Evolutionary conservation across 2,888 invertebrate species (phyloP).

Genomic region (Dichetophora obliterata): DNA sequence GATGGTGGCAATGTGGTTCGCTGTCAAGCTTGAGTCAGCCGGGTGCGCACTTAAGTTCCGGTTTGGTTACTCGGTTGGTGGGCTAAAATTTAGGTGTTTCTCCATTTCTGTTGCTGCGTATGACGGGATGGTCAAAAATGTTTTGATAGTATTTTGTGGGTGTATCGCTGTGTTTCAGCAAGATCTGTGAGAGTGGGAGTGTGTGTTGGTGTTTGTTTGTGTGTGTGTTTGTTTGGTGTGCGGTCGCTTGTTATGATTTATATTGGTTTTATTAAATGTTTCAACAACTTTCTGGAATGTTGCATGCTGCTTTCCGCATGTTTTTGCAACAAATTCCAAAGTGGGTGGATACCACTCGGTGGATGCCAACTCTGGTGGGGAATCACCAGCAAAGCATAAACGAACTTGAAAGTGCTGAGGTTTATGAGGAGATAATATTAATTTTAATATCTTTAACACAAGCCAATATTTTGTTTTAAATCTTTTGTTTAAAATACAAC

Average conservation of each 20-base stretch:
- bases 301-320: constrained; percentile 3
- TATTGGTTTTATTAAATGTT: constrained; percentile 69
- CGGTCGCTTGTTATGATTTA: constrained; percentile 65
- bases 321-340: background rate
- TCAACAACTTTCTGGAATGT: constrained; percentile 61
- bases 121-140: background rate
- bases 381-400: background rate
- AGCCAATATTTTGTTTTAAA: too few species aligned
- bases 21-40: background rate
- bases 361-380: background rate
- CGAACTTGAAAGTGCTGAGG: too few species aligned
- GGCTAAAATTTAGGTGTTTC: background rate
- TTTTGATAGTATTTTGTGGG: background rate
- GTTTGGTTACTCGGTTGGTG: constrained; percentile 37
- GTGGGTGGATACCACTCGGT: background rate
- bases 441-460: background rate
- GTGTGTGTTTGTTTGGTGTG: constrained; percentile 47
- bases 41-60: constrained; percentile 46
- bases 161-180: background rate
- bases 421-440: background rate
- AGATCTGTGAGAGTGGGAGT: constrained; percentile 29
- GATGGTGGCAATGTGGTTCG: background rate
- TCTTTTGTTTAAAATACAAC: too few species aligned
- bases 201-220: constrained; percentile 37
- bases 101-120: too few species aligned